phyloP scores from a whole-genome alignment of 2,797 vertebrate genomes.

The Notolabrus celidotus region DNA sequence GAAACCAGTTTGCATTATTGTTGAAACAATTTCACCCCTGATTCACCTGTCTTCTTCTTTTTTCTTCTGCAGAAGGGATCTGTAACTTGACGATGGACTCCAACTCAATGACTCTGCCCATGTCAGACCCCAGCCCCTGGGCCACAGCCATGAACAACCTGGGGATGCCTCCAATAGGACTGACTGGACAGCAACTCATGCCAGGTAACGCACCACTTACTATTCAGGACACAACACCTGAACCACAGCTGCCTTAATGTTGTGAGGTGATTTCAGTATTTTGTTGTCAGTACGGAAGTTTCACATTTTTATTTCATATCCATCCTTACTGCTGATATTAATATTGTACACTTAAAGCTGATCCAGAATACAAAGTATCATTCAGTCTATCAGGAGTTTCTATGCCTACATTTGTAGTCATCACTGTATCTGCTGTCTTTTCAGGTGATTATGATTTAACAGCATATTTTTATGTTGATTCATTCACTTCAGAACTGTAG shows the following conservation, averaged over 20 bases:
- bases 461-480: no score
- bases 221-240: background rate
- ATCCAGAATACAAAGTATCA: no score
- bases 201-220: conserved; percentile 83
- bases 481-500: no score
- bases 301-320: no score
- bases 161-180: conserved; percentile 93
- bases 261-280: background rate
- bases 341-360: no score
- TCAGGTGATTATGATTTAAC: no score
- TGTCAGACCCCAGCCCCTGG: conserved; percentile 94
- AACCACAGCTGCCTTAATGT: background rate
- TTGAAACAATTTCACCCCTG: background rate
- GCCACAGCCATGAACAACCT: conserved; percentile 97
- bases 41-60: background rate
- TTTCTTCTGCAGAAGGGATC: conserved; percentile 85
- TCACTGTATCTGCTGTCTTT: no score
- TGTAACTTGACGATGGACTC: conserved; percentile 91
- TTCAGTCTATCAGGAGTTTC: no score
- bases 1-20: background rate
- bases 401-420: no score
- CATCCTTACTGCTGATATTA: no score
- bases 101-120: conserved; percentile 90
- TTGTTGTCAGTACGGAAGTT: no score
- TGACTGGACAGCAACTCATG: conserved; percentile 92